phyloP scores from a whole-genome alignment of 1,140 invertebrate species.

The Hylyphantes graminicola region DNA sequence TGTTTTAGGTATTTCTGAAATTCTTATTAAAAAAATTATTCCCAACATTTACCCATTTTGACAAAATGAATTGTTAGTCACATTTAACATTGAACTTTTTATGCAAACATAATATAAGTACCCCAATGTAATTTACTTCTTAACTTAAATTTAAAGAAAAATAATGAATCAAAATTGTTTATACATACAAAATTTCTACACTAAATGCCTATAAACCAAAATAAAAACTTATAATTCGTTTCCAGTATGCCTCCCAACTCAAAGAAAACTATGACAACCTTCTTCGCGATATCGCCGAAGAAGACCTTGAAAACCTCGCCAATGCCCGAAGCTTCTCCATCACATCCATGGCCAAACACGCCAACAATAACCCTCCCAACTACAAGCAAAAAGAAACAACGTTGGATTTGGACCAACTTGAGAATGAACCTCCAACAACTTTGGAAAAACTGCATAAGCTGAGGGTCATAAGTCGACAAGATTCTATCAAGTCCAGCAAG shows the following conservation, averaged over 20 bases:
- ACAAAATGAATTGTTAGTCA: no score
- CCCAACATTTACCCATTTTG: no score
- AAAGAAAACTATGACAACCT: constrained; percentile 85
- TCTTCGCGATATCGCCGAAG: constrained; percentile 85
- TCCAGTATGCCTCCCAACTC: constrained; percentile 81
- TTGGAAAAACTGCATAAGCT: constrained; percentile 52
- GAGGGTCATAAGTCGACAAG: constrained; percentile 56
- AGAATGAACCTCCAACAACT: constrained; percentile 64
- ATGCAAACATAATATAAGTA: background rate
- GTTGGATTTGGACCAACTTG: constrained; percentile 39
- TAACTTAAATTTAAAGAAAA: background rate
- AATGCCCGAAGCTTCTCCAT: constrained; percentile 79
- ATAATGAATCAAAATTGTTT: background rate
- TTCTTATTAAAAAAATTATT: no score
- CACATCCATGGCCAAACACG: constrained; percentile 63
- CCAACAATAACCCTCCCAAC: constrained; percentile 38
- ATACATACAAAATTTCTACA: background rate
- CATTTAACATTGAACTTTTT: background rate
- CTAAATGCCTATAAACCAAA: background rate
- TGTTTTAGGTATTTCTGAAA: no score
- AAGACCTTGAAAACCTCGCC: constrained; percentile 83
- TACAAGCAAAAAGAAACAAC: background rate
- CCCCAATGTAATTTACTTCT: background rate
- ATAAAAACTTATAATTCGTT: constrained; percentile 9
- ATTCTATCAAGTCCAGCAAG: constrained; percentile 63